Base-by-base conservation (phyloP, 2,888 invertebrate species). In the Melieria crassipennis region DNA sequence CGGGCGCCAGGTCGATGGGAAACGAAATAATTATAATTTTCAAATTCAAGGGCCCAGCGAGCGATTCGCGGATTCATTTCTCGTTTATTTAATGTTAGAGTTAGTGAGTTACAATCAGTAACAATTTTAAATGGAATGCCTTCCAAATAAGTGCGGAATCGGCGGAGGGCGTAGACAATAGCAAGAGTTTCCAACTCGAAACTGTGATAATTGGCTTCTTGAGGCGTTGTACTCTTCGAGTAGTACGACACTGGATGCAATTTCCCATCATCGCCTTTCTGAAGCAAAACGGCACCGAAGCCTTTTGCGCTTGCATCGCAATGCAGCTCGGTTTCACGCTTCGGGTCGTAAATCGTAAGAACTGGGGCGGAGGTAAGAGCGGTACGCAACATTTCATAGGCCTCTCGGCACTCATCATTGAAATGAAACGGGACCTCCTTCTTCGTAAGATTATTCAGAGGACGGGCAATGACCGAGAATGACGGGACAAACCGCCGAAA, bases 121-220 rank as follows among this genome's bases (percentile, higher is more conserved):
- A 74, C 60, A 3, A 76, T 74, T 16, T 69, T 73, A 48, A 76
- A 75, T 10, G 60, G 30, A 0, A 70, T 65, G 0, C 73, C 75
- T 56, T 72, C 65, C 30, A 75, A 65, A 47, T 73, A 73, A n/a
- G 66, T 56, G 58, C 72, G 48, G 50, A 75, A 77, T 42, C 79
- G 66, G 43, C 73, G 69, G 4, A 76, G n/a, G 3, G 75, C 71
- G 48, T 67, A 84, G 71, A 71, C 57, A 30, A 73, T 66, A 9
- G 73, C 75, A 13, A 74, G 50, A 0, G 83, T 82, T 66, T 85
- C 79, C 0, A 85, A 75, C 64, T 85, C 82, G 69, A 84, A 84
- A 68, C 79, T 81, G 61, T 82, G 79, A 69, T 81, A 83, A 0
- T 76, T 62, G 9, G 76, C 71, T 68, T 74, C 72, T 2, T 73